Conservation (phyloP, 2,888 invertebrate species). For the Hemistola chrysoprasaria region DNA sequence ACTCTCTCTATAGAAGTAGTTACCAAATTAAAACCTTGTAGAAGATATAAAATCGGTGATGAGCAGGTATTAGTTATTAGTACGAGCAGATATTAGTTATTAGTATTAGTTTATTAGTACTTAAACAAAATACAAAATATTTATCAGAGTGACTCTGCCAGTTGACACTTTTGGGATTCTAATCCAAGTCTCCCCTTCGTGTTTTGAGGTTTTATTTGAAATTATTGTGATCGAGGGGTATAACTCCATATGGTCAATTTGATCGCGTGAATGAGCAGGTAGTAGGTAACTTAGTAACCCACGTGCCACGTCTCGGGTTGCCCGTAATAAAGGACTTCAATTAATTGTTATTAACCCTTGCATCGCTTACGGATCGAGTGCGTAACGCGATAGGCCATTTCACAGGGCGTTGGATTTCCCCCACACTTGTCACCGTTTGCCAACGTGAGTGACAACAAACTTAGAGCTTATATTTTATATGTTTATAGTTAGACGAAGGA, state of each 20-base stretch:
- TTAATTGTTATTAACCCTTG: conserved; percentile 71
- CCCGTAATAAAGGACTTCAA: conserved; percentile 61
- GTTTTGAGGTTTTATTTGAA: conserved; percentile 36
- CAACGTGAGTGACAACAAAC: conserved; percentile 18
- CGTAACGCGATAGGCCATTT: conserved; percentile 50
- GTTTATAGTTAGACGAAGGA: not conserved
- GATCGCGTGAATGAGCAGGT: conserved; percentile 46
- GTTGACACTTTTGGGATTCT: not conserved
- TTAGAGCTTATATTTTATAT: conserved; percentile 12
- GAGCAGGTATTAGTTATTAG: too few relatives aligned
- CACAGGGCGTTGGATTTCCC: conserved; percentile 52
- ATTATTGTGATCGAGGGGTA: conserved; percentile 33
- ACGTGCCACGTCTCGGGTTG: conserved; percentile 57
- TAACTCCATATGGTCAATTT: conserved; percentile 60
- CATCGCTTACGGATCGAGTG: conserved; percentile 42
- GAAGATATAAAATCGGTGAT: too few relatives aligned
- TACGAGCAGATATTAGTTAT: too few relatives aligned
- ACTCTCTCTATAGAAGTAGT: too few relatives aligned
- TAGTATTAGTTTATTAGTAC: too few relatives aligned
- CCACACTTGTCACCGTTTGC: conserved; percentile 23
- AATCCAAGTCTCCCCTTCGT: conserved; percentile 19
- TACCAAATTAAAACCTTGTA: too few relatives aligned
- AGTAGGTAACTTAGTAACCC: conserved; percentile 42
- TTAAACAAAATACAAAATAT: too few relatives aligned
- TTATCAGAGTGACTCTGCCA: not conserved